Percentiles rank a stretch among this genome's conserved stretches.
These are phyloP conservation scores for Campylorhamphus procurvoides DNA, from an alignment of 2,113 vertebrate species.

Conservation along the genomic window DNA sequence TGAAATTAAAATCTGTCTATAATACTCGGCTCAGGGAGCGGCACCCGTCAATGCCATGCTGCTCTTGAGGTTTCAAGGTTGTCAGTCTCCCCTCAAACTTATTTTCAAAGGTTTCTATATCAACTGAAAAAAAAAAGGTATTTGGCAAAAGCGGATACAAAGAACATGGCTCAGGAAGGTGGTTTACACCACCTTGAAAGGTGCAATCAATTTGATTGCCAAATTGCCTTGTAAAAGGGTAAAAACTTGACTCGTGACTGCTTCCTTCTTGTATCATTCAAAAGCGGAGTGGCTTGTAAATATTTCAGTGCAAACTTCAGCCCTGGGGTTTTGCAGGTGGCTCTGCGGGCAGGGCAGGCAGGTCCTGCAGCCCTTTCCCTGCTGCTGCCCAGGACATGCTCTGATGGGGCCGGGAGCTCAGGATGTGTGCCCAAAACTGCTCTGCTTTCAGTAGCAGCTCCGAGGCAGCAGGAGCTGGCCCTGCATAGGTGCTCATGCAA, in stretches of 20 bases:
- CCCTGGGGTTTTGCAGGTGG: not conserved
- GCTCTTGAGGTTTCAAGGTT: constrained; percentile 45
- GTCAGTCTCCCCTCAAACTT: constrained; percentile 56
- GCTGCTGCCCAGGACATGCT: not conserved
- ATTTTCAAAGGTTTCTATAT: constrained; percentile 40
- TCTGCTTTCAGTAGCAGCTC: not conserved
- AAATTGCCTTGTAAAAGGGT: not conserved
- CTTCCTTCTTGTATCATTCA: not conserved
- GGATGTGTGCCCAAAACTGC: not conserved
- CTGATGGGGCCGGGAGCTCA: not conserved
- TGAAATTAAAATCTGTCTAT: constrained; percentile 80
- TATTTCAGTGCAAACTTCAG: not conserved
- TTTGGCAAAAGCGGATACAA: constrained; percentile 15
- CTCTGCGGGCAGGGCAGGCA: not conserved
- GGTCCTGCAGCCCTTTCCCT: not conserved
- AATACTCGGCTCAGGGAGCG: not conserved
- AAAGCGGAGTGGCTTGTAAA: not conserved
- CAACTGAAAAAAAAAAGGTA: not conserved
- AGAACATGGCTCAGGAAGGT: constrained; percentile 15
- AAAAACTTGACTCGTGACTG: not conserved
- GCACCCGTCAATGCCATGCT: constrained; percentile 24
- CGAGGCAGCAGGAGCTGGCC: not conserved
- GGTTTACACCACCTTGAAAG: constrained; percentile 5
- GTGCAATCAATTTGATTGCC: not conserved
- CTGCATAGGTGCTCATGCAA: not conserved